Conservation (phyloP, 2,113 vertebrate species). For the Montifringilla adamsi region DNA sequence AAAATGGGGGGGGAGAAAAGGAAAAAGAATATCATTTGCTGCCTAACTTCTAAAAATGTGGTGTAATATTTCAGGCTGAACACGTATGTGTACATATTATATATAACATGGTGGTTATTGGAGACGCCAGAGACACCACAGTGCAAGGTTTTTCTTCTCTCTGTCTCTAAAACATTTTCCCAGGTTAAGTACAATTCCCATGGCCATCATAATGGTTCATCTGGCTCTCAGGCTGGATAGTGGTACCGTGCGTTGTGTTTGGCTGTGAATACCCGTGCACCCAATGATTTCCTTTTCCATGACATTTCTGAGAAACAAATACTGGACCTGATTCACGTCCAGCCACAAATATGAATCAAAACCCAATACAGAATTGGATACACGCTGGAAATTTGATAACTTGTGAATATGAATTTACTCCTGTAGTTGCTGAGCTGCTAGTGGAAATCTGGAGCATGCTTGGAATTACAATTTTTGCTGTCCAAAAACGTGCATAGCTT, state of each 20-base stretch:
- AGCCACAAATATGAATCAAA: slow-evolving; percentile 64
- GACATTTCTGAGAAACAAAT: slow-evolving; percentile 59
- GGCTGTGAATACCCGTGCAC: slow-evolving; percentile 37
- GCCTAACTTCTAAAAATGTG: neutral
- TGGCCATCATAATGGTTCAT: neutral
- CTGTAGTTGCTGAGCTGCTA: slow-evolving; percentile 30
- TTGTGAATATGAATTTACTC: slow-evolving; percentile 51
- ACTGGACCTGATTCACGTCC: slow-evolving; percentile 43
- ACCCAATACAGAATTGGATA: slow-evolving; percentile 41
- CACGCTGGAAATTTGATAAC: slow-evolving; percentile 26
- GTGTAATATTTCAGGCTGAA: neutral
- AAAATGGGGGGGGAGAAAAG: accelerated
- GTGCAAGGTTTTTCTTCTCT: neutral
- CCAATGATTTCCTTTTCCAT: slow-evolving; percentile 62
- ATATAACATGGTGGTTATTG: neutral
- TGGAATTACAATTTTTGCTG: slow-evolving; percentile 50
- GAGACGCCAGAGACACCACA: neutral
- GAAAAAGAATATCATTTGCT: neutral
- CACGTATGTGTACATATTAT: neutral
- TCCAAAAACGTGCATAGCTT: slow-evolving; percentile 62
- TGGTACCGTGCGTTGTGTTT: neutral
- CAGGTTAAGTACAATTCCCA: slow-evolving; percentile 50
- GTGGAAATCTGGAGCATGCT: slow-evolving; percentile 61
- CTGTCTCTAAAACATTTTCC: slow-evolving; percentile 32
- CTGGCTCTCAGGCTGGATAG: slow-evolving; percentile 11